Evolutionary conservation across 2,113 vertebrate species (phyloP).

Genomic region (Phycodurus eques): DNA sequence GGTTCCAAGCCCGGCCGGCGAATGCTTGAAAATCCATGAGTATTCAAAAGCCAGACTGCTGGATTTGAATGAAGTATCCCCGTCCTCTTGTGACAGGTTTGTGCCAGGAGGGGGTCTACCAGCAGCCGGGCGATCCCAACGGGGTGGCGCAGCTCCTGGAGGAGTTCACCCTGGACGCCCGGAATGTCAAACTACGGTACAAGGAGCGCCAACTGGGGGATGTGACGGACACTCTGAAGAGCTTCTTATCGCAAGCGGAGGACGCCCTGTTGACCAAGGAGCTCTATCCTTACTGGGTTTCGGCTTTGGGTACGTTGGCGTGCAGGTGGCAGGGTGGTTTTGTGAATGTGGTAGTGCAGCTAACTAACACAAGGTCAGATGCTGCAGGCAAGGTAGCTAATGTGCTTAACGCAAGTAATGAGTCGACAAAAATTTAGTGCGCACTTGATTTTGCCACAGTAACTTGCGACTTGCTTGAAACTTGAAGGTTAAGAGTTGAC

Average conservation of each 20-base stretch:
- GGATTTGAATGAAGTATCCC: neutral
- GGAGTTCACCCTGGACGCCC: constrained; percentile 86
- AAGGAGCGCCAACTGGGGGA: constrained; percentile 87
- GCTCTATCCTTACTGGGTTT: constrained; percentile 95
- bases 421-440: neutral
- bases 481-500: neutral
- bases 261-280: constrained; percentile 92
- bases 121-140: constrained; percentile 77
- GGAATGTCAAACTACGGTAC: constrained; percentile 86
- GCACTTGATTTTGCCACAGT: too few relatives aligned
- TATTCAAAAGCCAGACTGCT: too few relatives aligned
- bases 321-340: too few relatives aligned
- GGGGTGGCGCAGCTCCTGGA: constrained; percentile 79
- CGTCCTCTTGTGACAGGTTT: constrained; percentile 66
- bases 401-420: too few relatives aligned
- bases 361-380: neutral
- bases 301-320: constrained; percentile 79
- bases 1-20: neutral
- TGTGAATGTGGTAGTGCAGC: too few relatives aligned
- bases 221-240: constrained; percentile 85
- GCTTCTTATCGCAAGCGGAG: constrained; percentile 83
- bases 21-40: too few relatives aligned
- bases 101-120: constrained; percentile 85
- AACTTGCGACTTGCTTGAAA: neutral
- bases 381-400: too few relatives aligned